Percentiles rank a stretch among this genome's conserved stretches.
These are phyloP conservation scores for Acrossocheilus wenchowensis DNA, from an alignment of 2,797 vertebrate species.

Conservation along the genomic window DNA sequence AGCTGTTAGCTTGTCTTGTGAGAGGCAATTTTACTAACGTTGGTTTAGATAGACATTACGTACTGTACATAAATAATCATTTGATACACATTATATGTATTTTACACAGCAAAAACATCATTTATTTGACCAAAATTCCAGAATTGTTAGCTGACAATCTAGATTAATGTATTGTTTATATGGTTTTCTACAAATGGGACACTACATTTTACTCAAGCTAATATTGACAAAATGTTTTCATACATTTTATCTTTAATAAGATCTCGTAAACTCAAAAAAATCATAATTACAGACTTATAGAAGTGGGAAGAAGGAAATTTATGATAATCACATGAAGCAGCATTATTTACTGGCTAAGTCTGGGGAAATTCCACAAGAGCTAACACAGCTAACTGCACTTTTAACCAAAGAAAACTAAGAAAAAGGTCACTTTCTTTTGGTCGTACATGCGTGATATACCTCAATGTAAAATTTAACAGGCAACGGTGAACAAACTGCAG, in stretches of 20 bases:
- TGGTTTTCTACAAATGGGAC: neutral
- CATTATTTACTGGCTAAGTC: neutral
- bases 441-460: neutral
- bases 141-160: too few relatives aligned
- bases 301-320: neutral
- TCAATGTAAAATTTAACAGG: neutral
- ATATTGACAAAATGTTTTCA: neutral
- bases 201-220: too few relatives aligned
- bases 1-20: neutral
- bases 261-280: neutral
- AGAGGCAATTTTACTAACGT: neutral
- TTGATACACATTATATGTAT: too few relatives aligned
- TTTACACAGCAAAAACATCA: too few relatives aligned
- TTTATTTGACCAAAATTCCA: neutral
- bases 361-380: neutral
- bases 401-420: neutral
- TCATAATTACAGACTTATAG: neutral
- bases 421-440: neutral
- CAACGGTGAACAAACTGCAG: neutral
- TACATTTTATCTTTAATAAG: neutral
- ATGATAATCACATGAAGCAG: neutral
- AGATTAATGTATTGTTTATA: neutral
- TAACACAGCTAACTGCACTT: neutral
- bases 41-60: neutral
- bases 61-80: too few relatives aligned